Conservation (phyloP, 2,888 invertebrate species). For the Agrotis exclamationis region DNA sequence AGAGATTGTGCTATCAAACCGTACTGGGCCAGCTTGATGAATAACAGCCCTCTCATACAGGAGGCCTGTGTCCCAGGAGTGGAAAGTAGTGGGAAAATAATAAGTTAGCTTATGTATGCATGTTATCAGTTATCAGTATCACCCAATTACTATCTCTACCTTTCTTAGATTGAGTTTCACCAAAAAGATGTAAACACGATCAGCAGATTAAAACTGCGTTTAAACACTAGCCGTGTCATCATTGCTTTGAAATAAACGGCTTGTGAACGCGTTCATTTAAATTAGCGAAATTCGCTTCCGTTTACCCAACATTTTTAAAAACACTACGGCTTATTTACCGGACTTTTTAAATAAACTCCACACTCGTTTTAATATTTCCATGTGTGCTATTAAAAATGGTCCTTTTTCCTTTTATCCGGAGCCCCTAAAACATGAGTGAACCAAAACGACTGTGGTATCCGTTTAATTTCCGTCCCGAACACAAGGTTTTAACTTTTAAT, state of each 20-base stretch:
- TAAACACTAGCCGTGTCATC: background rate
- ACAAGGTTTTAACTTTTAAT: constrained; percentile 3
- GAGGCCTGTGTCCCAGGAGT: no score
- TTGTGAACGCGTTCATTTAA: background rate
- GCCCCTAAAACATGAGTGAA: constrained; percentile 6
- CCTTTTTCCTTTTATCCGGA: background rate
- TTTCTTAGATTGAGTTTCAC: background rate
- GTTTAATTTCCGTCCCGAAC: constrained; percentile 35
- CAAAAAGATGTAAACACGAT: background rate
- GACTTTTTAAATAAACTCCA: no score
- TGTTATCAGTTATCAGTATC: no score
- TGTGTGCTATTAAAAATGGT: background rate
- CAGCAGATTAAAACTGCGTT: background rate
- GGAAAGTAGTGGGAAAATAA: no score
- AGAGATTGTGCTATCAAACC: no score
- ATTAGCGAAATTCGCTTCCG: background rate
- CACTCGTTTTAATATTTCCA: background rate
- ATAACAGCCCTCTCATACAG: no score
- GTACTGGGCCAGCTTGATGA: no score
- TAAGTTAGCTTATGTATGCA: no score
- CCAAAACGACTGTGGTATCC: constrained; percentile 8
- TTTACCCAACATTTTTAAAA: background rate
- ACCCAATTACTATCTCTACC: background rate
- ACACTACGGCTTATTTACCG: background rate
- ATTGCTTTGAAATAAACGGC: background rate